Percentiles rank a stretch among this genome's conserved stretches.
Conservation (phyloP, 2,888 invertebrate genomes). For the Tortricodes alternella region DNA sequence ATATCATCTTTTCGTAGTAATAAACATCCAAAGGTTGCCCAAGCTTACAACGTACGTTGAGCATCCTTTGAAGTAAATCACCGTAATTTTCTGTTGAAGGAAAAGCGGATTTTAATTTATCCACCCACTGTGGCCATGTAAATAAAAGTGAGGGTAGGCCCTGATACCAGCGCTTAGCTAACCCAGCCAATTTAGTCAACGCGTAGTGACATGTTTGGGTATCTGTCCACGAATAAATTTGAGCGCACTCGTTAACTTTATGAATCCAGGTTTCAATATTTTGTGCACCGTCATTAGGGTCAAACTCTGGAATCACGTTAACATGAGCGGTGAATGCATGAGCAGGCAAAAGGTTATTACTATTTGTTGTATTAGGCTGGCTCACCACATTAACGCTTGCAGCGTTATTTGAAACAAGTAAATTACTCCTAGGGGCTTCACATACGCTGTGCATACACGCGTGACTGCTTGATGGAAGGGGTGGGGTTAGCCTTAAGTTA, state of each 20-base stretch:
- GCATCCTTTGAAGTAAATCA: neutral
- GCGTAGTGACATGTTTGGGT: neutral
- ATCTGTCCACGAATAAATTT: slow-evolving; percentile 4
- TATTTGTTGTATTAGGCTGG: neutral
- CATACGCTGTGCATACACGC: too few species aligned
- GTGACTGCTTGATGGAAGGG: neutral
- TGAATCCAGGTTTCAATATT: slow-evolving; percentile 1
- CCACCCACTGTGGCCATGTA: slow-evolving; percentile 25
- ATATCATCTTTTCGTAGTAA: neutral
- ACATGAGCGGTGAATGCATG: neutral
- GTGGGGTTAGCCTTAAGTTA: neutral
- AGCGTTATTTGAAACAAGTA: too few species aligned
- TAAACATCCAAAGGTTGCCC: slow-evolving; percentile 7
- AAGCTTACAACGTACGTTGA: neutral
- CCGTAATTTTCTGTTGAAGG: slow-evolving; percentile 16
- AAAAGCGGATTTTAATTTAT: slow-evolving; percentile 16
- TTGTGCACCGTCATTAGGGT: neutral
- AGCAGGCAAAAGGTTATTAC: neutral
- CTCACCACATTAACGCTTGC: too few species aligned
- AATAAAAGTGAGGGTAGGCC: slow-evolving; percentile 7
- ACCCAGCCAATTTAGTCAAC: neutral
- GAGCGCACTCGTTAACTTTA: slow-evolving; percentile 4
- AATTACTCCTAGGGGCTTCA: neutral
- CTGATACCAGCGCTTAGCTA: slow-evolving; percentile 5
- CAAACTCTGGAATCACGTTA: neutral